Percentiles rank a stretch among this genome's conserved stretches.
phyloP scores from a whole-genome alignment of 2,797 vertebrate species.

The Pagetopsis macropterus region DNA sequence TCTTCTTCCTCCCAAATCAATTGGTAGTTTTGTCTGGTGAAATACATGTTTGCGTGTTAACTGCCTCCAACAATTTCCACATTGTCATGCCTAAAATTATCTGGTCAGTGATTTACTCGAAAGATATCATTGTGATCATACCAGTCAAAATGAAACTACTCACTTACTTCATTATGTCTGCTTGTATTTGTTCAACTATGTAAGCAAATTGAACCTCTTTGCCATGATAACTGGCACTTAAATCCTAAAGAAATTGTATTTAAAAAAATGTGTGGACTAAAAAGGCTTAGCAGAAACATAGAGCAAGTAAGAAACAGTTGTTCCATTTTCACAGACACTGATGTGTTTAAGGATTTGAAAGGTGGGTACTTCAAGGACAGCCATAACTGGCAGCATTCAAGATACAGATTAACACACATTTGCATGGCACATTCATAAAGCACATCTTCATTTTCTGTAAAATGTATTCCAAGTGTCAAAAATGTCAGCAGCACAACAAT shows the following conservation, averaged over 20 bases:
- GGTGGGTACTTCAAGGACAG: slow-evolving; percentile 31
- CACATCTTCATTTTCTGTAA: background rate
- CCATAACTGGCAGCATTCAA: slow-evolving; percentile 20
- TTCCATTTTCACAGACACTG: background rate
- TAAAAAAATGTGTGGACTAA: background rate
- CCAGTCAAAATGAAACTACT: slow-evolving; percentile 27
- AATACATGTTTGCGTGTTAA: slow-evolving; percentile 30
- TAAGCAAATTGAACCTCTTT: slow-evolving; percentile 21
- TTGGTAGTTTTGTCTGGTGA: slow-evolving; percentile 24
- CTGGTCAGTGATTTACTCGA: slow-evolving; percentile 36
- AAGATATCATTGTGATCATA: slow-evolving; percentile 45
- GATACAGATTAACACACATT: background rate
- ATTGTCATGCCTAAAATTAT: slow-evolving; percentile 42
- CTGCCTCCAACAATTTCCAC: slow-evolving; percentile 29
- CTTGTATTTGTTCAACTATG: slow-evolving; percentile 34
- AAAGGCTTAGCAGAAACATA: slow-evolving; percentile 4
- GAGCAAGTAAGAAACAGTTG: background rate
- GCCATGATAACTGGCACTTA: slow-evolving; percentile 11
- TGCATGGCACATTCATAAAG: background rate
- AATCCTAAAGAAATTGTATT: slow-evolving; percentile 1
- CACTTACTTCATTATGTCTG: slow-evolving; percentile 29
- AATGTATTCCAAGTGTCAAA: background rate
- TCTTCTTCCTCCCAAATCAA: slow-evolving; percentile 7
- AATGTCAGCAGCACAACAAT: background rate
- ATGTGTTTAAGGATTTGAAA: background rate